A percentile compares a stretch with the other conserved stretches of the same genome.
phyloP scores from a whole-genome alignment of 2,888 invertebrate genomes.

The Drosophila rubida region DNA sequence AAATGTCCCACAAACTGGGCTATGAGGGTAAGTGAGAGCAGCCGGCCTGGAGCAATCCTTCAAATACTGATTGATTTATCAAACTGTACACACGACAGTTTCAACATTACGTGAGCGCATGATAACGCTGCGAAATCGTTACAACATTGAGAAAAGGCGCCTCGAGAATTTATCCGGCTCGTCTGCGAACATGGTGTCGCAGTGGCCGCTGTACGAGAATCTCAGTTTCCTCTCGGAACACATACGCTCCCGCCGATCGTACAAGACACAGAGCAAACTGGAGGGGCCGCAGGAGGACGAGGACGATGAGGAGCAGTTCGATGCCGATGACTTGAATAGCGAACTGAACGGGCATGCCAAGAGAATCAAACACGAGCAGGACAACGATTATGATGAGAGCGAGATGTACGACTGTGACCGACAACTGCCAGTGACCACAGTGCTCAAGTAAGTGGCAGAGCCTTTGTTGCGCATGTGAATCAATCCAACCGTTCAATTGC shows the following conservation, averaged over 20 bases:
- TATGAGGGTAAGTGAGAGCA: conserved; percentile 80
- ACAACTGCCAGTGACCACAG: conserved; percentile 62
- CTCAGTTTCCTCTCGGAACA: conserved; percentile 84
- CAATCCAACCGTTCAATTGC: conserved; percentile 2
- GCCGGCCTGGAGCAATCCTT: neutral
- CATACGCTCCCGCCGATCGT: conserved; percentile 83
- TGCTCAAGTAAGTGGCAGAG: conserved; percentile 51
- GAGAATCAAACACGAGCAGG: conserved; percentile 61
- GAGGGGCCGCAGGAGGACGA: conserved; percentile 49
- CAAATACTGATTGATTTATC: neutral
- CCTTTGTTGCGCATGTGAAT: neutral
- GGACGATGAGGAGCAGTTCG: conserved; percentile 64
- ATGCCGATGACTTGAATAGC: conserved; percentile 56
- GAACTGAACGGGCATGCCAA: conserved; percentile 49
- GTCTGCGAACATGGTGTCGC: conserved; percentile 75
- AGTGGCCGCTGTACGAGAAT: conserved; percentile 84
- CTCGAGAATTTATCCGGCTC: conserved; percentile 76
- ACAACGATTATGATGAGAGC: conserved; percentile 46
- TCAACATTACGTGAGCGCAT: conserved; percentile 84
- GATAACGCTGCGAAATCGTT: conserved; percentile 85
- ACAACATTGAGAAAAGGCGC: conserved; percentile 84
- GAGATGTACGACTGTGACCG: conserved; percentile 45
- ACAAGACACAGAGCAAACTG: conserved; percentile 62
- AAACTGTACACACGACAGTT: conserved; percentile 56
- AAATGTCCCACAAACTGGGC: conserved; percentile 83